These are phyloP conservation scores for Panulirus ornatus DNA, from an alignment of 1,140 invertebrate genomes.

Conservation along the genomic window DNA sequence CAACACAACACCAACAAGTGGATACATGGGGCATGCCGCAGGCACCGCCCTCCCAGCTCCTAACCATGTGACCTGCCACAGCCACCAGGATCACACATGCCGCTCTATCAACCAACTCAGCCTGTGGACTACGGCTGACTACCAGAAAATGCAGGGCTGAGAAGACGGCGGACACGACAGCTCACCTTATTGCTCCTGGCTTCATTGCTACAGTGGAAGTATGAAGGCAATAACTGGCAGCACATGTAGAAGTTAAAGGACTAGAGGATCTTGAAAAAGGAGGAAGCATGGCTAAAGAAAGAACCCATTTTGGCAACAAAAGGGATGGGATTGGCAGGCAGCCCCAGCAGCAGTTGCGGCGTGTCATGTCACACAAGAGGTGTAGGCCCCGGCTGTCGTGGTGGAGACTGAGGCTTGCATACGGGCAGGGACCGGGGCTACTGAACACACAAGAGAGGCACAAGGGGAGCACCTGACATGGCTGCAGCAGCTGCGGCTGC, in stretches of 20 bases:
- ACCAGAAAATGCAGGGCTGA: constrained; percentile 58
- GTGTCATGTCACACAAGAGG: constrained; percentile 58
- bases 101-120: constrained; percentile 45
- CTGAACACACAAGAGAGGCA: constrained; percentile 70
- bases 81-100: constrained; percentile 29
- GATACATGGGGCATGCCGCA: constrained; percentile 52
- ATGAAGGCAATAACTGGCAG: constrained; percentile 14
- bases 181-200: constrained; percentile 68
- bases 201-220: constrained; percentile 64
- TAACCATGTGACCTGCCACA: background rate
- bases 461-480: constrained; percentile 68
- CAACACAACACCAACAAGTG: constrained; percentile 58
- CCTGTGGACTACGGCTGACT: constrained; percentile 60
- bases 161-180: constrained; percentile 57
- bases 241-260: background rate
- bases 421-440: constrained; percentile 55
- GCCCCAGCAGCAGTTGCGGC: constrained; percentile 52
- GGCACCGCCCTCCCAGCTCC: constrained; percentile 42
- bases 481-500: constrained; percentile 57
- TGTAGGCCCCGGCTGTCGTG: constrained; percentile 35
- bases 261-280: background rate
- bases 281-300: background rate
- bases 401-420: constrained; percentile 64
- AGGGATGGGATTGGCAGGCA: constrained; percentile 6
- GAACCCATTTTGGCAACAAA: constrained; percentile 22